Base-by-base conservation (phyloP, 2,113 vertebrate genomes). In the Megalops atlanticus region DNA sequence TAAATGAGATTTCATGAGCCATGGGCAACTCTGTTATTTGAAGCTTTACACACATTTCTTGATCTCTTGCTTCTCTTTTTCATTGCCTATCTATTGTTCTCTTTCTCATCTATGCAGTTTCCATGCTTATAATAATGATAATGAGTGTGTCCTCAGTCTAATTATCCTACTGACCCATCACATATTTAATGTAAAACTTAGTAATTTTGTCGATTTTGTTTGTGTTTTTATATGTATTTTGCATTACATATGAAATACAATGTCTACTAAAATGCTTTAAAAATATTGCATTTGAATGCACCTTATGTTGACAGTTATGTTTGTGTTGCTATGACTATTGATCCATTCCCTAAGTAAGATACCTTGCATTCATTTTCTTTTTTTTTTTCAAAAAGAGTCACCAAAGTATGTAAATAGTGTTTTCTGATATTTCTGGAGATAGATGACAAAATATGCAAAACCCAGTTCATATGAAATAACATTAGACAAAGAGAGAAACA, bases 11-110 rank as follows among this genome's bases (percentile, higher is more conserved):
- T 77, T 38, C 64, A 38, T 31, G 18, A 77, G 39, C 76, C 64
- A 77, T 40, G 45, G 33, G 10, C 47, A 49, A 27, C 72, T 75
- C 58, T 81, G 83, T 39, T 49, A 40, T 5, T 35, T 2, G n/a
- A 21, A 80, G 33, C 3, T 36, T 71, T 80, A 58, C 8, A 84
- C 76, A n/a, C 72, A 47, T 52, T 31, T 75, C 69, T 83, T 76
- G 31, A 16, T 84, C 40, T 58, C 43, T n/a, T 3, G 0, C 72
- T 82, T 39, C 40, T 64, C n/a, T 11, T 64, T 64, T 64, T 64
- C 31, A 64, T 64, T 64, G n/a, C 58, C 6, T n/a, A 64, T n/a
- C n/a, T 64, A 64, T 24, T 64, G 4, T 64, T 64, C 58, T 11
- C n/a, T 27, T 27, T 64, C 8, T 31, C 21, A 64, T 64, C 21